Evolutionary conservation across 2,797 vertebrate species (phyloP).

Genomic region (Gambusia yucatana): DNA sequence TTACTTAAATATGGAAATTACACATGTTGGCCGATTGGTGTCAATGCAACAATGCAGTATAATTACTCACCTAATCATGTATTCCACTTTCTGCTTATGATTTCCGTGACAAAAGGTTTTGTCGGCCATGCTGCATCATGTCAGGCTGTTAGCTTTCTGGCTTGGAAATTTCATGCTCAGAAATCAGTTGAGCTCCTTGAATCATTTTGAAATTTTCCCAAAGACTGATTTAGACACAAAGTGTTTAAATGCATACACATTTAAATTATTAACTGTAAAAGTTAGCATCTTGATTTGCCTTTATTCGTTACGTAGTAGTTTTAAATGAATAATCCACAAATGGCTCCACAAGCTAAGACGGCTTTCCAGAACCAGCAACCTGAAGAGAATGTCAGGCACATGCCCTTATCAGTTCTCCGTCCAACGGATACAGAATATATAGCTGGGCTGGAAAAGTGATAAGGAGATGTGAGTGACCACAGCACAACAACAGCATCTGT

Average conservation of each 20-base stretch:
- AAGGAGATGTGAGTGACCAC: slow-evolving; percentile 90
- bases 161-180: slow-evolving; percentile 2
- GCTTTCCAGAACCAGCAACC: slow-evolving; percentile 42
- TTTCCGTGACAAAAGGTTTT: slow-evolving; percentile 11
- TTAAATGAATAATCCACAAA: slow-evolving; percentile 1
- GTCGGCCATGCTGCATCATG: slow-evolving; percentile 35
- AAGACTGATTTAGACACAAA: slow-evolving; percentile 1
- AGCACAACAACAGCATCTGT: slow-evolving; percentile 45
- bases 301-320: neutral
- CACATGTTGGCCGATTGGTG: slow-evolving; percentile 15
- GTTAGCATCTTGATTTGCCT: neutral
- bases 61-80: slow-evolving; percentile 42
- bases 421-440: slow-evolving; percentile 90
- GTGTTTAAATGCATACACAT: neutral
- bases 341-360: slow-evolving; percentile 27
- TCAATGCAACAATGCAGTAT: neutral
- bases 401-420: slow-evolving; percentile 99
- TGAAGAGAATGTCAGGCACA: slow-evolving; percentile 83
- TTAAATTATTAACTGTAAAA: neutral
- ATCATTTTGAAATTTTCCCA: neutral
- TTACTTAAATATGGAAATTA: slow-evolving; percentile 16
- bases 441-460: slow-evolving; percentile 99
- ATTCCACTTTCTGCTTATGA: slow-evolving; percentile 29
- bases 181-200: neutral
- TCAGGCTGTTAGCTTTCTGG: slow-evolving; percentile 10